Evolutionary conservation across 2,797 vertebrate species (phyloP), one percentile per base, ranked within the genome.

Genomic region (Onychomys torridus): DNA sequence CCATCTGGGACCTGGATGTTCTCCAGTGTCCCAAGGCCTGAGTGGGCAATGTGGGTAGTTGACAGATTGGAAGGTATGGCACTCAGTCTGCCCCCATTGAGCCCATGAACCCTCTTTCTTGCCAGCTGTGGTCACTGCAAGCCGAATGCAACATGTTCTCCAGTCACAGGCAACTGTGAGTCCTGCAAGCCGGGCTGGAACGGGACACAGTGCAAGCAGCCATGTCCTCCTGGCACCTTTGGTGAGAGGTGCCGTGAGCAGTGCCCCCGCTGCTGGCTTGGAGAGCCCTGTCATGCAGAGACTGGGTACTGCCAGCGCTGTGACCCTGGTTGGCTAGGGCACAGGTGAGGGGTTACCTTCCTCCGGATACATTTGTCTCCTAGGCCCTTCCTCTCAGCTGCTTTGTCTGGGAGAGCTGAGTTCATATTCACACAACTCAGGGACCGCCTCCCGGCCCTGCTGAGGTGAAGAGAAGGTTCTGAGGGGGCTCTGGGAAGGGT

Each of bases 101-200:
- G 49, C 13, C 40, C 65, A 6, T 19, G 57, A 46, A 25, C 12
- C 1, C 59, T 55, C 75, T 96, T 46, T 93, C 76, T 95, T 52
- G 27, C 13, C 96, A 98, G 98, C 52, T 99, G 99, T 95, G 99
- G 99, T 77, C 98, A 97, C 97, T 99, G 99, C 98, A 98, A 98
- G 94, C 98, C 91, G 91, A 98, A 97, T 27, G 97, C 97, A 92
- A 88, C 98, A 0, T 99, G 99, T 96, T 99, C 99, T 0, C 92
- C 98, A 0, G 95, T 98, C 23, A 99, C 99, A 0, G 99, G 99
- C 0, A 96, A 96, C 89, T 99, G 99, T 91, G 94, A 87, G 3
- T 98, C 98, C 94, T 99, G 99, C 40, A 97, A 98, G 61, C 98
- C 99, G 0, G 99, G 99, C 91, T 99, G 99, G 99, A 99, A 99